A percentile compares a stretch with the other conserved stretches of the same genome.
These are phyloP conservation scores for Maccullochella peelii DNA, from an alignment of 2,113 vertebrate species.

Conservation along the genomic window DNA sequence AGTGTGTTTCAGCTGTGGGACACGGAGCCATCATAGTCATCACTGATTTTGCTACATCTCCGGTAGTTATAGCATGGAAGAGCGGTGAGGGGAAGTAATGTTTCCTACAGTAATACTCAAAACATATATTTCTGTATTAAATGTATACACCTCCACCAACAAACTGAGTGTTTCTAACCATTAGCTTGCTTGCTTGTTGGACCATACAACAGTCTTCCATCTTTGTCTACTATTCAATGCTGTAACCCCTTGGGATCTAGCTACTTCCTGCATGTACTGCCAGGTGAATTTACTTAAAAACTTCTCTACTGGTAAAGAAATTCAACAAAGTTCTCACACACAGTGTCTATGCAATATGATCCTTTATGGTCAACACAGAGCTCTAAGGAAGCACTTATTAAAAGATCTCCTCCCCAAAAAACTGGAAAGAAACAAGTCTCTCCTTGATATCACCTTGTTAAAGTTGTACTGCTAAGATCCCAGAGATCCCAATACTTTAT, in stretches of 20 bases:
- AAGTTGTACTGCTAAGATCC: background rate
- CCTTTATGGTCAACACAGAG: background rate
- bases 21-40: background rate
- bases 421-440: background rate
- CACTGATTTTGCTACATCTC: background rate
- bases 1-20: background rate
- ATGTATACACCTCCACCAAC: background rate
- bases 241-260: background rate
- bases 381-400: background rate
- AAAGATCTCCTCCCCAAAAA: background rate
- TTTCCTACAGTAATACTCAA: background rate
- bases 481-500: background rate
- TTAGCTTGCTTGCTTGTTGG: background rate
- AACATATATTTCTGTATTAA: background rate
- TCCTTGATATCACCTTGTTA: background rate
- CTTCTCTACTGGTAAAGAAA: background rate
- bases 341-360: background rate
- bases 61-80: background rate
- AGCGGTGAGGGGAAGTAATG: background rate
- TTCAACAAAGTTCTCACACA: background rate
- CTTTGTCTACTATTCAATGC: background rate
- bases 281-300: background rate
- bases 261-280: background rate
- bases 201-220: background rate
- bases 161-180: background rate